Evolutionary conservation across 2,113 vertebrate genomes (phyloP), one percentile per base, ranked within the genome.

Genomic region (Rhabdornis inornatus): DNA sequence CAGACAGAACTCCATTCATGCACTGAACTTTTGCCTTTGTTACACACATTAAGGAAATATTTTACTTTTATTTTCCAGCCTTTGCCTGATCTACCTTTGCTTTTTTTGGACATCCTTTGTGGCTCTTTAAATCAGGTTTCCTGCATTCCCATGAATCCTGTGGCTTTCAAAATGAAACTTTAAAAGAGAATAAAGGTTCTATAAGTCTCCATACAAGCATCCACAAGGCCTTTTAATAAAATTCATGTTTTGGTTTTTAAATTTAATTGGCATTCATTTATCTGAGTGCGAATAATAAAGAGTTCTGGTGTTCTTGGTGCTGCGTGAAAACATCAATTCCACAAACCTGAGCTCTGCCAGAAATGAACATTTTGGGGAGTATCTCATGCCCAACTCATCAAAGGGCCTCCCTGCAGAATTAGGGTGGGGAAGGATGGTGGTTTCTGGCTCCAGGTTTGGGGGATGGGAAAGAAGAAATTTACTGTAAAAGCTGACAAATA

Each of bases 401-500:
- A 15, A 80, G 70, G 27, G 19, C 68, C 55, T 81, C 64, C 82
- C 56, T 83, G 79, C 79, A 88, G 72, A 93, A 59, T 72, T 37
- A 82, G 96, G 93, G 94, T 92, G 93, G 90, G 85, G 88, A 97
- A 71, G 90, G 85, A 83, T 56, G 53, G 85, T 72, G 92, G 85
- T 96, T 96, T 96, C 93, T 88, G 64, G 79, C 85, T 96, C 94
- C 93, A 96, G 53, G 40, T 89, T 92, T 82, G 83, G 94, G 71
- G 78, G 49, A 65, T 69, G 89, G 68, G 76, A 59, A 89, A 92
- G 72, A 90, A 64, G 63, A 94, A 87, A 92, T 94, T 97, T 96
- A 97, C 92, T 94, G 96, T 97, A 95, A 97, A 97, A 97, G 93
- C 82, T 75, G 88, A 93, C 90, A 92, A 94, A 96, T 97, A 90